These are phyloP conservation scores for Paracanthobrama guichenoti DNA, from an alignment of 2,113 vertebrate species.

Conservation along the genomic window DNA sequence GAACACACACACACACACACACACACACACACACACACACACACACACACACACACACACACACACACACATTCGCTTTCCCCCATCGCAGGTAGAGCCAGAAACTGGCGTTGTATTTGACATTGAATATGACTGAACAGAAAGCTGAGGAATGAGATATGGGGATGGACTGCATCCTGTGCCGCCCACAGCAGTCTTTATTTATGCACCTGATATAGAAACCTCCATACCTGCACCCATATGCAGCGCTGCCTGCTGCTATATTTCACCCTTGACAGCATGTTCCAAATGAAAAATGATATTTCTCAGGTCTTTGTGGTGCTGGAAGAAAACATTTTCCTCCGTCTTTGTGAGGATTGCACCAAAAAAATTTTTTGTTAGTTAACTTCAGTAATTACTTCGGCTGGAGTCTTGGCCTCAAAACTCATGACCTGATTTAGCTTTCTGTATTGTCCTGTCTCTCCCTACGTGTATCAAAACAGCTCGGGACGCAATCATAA, in stretches of 20 bases:
- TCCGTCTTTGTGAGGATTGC: not conserved
- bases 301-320: not conserved
- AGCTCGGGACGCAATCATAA: not conserved
- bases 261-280: conserved; percentile 18
- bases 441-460: conserved; percentile 22
- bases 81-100: not conserved
- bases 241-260: not conserved
- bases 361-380: conserved; percentile 13
- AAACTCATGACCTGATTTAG: not conserved
- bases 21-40: not conserved
- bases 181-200: conserved; percentile 31
- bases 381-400: conserved; percentile 24
- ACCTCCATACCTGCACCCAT: conserved; percentile 16
- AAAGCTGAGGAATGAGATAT: conserved; percentile 14
- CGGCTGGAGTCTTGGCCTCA: not conserved
- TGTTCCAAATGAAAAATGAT: conserved; percentile 15
- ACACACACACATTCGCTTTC: not conserved
- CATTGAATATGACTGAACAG: conserved; percentile 14
- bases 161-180: conserved; percentile 13
- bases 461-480: conserved; percentile 4
- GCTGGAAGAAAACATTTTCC: conserved; percentile 7
- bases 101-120: not conserved
- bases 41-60: not conserved
- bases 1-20: not conserved
- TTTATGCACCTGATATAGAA: conserved; percentile 28